Base-by-base conservation (phyloP, 2,113 vertebrate species). In the Thunnus maccoyii region DNA sequence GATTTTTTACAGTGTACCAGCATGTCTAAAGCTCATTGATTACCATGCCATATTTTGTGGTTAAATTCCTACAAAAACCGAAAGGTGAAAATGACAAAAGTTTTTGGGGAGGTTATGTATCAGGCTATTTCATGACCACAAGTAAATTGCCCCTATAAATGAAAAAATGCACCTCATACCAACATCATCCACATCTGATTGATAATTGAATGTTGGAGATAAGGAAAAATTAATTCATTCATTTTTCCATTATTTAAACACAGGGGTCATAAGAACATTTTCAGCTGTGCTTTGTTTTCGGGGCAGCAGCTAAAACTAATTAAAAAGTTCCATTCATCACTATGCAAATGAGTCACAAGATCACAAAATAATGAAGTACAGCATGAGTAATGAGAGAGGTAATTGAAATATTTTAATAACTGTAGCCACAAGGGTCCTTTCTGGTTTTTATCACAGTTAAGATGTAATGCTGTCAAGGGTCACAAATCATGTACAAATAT, bases 281-380 rank as follows among this genome's bases (percentile, higher is more conserved):
- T 58, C 20, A 30, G 30, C 27, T 52, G 60, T 44, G 25, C 47
- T 61, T 76, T 80, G 56, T 63, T 51, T 76, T 30, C 11, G 15
- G 54, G 55, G 18, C 18, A 13, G 14, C 10, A n/a, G n/a, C 16
- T 54, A 77, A 67, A 65, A 22, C 60, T 55, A 48, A 76, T 80
- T 70, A 67, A 80, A 80, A 82, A n/a, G 44, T 66, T 72, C 60
- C 17, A 66, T 66, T 85, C 72, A 76, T 76, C 72, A 60, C 22
- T 20, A 50, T 85, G 47, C 56, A 67, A 71, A 67, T 72, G 65
- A 60, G 54, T 41, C 46, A 65, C n/a, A n/a, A 57, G 61, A 66
- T 60, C 72, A 60, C 22, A 61, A 30, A 62, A 54, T 85, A 67
- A 72, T 80, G 32, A 72, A 72, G 67, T 50, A 48, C 51, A 22